Evolutionary conservation across 2,113 vertebrate species (phyloP), one percentile per base, ranked within the genome.

Genomic region (Daphoenositta chrysoptera): DNA sequence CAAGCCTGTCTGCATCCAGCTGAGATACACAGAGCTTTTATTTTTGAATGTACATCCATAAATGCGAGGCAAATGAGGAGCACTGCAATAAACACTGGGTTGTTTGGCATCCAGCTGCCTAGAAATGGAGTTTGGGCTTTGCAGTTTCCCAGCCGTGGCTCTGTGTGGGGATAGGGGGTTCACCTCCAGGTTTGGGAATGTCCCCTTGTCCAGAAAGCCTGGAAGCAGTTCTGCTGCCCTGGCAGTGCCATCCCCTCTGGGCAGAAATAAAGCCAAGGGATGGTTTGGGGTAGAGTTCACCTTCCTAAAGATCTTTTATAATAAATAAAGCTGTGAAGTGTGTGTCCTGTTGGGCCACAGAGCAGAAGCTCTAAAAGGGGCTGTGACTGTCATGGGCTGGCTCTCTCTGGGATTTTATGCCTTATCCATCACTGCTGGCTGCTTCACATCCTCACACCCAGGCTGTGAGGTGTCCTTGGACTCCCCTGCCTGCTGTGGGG

Each of bases 1-100:
- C n/a, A 8, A 82, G 58, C 70, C 63, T 28, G 16, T 64, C 65
- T 87, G 61, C 51, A 70, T 65, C 69, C 64, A 83, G 75, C 63
- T 76, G 37, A 72, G 47, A 64, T 18, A n/a, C 47, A 63, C 68
- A 73, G 82, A 86, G 71, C 79, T 93, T 83, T 80, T 58, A 31
- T 83, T 95, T 92, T 83, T 84, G 71, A 94, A 87, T 14, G 77
- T 61, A 64, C 30, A 8, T 28, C n/a, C 60, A 6, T 53, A 76
- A 82, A 83, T 39, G 7, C 0, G 6, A 83, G 63, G 79, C 54
- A 12, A 2, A 13, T 7, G 87, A 91, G 66, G 78, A 88, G 39
- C 64, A 66, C 48, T 94, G 93, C 88, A 93, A 90, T 96, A 95
- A 93, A 87, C 90, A 66, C 69, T 58, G 58, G 27, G 27, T 90